Conservation (phyloP, 2,113 vertebrate genomes). For the Pogona vitticeps region DNA sequence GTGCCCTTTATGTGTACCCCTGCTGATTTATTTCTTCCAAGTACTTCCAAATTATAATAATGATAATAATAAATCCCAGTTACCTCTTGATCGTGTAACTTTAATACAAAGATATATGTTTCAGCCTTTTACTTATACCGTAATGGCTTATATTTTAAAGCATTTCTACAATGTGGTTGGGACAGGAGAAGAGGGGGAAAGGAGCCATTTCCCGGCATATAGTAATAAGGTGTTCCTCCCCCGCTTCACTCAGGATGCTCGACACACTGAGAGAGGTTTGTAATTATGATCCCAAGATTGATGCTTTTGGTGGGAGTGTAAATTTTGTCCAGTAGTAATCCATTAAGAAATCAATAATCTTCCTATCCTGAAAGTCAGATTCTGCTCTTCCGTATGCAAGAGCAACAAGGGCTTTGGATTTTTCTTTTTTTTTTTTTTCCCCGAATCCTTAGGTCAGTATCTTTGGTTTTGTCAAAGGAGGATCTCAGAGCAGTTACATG, state of each 20-base stretch:
- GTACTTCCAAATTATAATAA: too few relatives aligned
- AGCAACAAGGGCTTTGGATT: constrained; percentile 62
- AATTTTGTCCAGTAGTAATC: constrained; percentile 82
- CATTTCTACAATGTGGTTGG: constrained; percentile 70
- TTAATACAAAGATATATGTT: constrained; percentile 54
- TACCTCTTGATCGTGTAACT: constrained; percentile 54
- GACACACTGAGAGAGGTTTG: constrained; percentile 74
- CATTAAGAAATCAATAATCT: constrained; percentile 87
- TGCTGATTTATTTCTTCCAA: too few relatives aligned
- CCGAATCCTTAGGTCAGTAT: constrained; percentile 50
- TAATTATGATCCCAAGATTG: constrained; percentile 83
- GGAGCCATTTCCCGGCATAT: constrained; percentile 79
- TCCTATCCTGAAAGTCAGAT: constrained; percentile 75
- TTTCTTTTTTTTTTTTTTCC: constrained; percentile 26
- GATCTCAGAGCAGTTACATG: too few relatives aligned
- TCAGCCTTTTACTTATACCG: constrained; percentile 58
- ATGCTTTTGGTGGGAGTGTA: constrained; percentile 78
- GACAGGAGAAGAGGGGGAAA: constrained; percentile 73
- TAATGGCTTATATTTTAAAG: constrained; percentile 69
- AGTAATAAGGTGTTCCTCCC: constrained; percentile 55
- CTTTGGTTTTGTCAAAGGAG: constrained; percentile 13
- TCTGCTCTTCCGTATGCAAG: constrained; percentile 73
- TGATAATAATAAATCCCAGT: constrained; percentile 19
- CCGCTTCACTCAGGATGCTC: constrained; percentile 73
- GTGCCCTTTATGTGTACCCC: too few relatives aligned